phyloP scores from a whole-genome alignment of 2,797 vertebrate species.

The Novumbra hubbsi region DNA sequence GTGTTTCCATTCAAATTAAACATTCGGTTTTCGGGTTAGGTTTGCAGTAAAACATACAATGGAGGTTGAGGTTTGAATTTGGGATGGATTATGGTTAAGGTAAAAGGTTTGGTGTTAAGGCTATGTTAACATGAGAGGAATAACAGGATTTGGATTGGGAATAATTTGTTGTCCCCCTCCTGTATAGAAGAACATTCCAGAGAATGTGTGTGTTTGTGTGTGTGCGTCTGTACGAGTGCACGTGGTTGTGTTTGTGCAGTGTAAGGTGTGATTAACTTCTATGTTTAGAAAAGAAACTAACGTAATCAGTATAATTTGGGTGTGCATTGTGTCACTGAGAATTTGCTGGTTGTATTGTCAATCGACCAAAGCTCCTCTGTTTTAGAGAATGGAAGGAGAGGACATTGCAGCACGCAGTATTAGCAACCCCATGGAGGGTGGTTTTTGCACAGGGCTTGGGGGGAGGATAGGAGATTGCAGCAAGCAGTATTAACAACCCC shows the following conservation, averaged over 20 bases:
- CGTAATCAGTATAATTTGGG: conserved; percentile 42
- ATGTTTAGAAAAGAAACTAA: conserved; percentile 45
- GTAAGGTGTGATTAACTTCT: conserved; percentile 58
- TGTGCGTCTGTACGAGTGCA: conserved; percentile 3
- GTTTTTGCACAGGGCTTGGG: background rate
- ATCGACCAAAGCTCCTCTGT: conserved; percentile 26
- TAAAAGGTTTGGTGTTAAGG: no score
- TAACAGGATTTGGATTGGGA: no score
- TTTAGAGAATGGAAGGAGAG: conserved; percentile 34
- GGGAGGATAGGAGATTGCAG: conserved; percentile 34
- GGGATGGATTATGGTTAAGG: no score
- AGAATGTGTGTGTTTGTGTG: background rate
- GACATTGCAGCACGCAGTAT: conserved; percentile 30
- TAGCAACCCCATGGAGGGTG: background rate
- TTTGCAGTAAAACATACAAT: no score
- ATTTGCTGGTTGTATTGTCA: conserved; percentile 33
- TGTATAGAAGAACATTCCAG: no score
- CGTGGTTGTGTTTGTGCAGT: background rate
- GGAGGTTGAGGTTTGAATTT: no score
- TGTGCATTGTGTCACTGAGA: conserved; percentile 38
- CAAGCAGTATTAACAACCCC: background rate
- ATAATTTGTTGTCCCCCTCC: no score
- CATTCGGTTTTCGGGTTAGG: no score
- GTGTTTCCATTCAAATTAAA: no score
- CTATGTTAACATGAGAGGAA: no score